Percentiles rank a stretch among this genome's conserved stretches.
These are phyloP conservation scores for Hormaphis cornu DNA, from an alignment of 1,140 invertebrate genomes.

Conservation along the genomic window DNA sequence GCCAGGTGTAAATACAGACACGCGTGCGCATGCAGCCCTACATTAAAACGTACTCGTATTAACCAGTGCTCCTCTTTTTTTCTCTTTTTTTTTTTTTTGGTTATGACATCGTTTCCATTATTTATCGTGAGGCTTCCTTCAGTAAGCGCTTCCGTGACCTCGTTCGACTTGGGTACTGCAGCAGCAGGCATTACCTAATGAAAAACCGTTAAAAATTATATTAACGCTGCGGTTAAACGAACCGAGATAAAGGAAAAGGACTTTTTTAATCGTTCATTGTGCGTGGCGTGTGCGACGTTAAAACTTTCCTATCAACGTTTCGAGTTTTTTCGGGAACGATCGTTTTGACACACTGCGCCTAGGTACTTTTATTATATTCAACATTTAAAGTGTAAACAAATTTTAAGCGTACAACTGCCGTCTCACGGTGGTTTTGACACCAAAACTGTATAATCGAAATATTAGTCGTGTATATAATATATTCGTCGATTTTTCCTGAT, in stretches of 20 bases:
- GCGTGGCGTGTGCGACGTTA: neutral
- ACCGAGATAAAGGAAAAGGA: neutral
- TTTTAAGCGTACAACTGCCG: too few relatives aligned
- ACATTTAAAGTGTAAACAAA: too few relatives aligned
- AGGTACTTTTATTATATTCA: too few relatives aligned
- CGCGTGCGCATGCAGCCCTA: neutral
- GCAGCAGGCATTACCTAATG: neutral
- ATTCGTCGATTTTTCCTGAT: too few relatives aligned
- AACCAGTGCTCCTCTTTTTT: neutral
- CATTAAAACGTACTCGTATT: too few relatives aligned
- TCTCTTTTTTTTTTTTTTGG: neutral
- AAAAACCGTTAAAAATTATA: neutral
- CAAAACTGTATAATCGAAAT: too few relatives aligned
- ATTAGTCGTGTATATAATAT: too few relatives aligned
- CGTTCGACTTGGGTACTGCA: neutral
- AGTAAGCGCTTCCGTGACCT: neutral
- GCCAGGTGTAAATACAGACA: slow-evolving; percentile 18
- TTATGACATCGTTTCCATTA: slow-evolving; percentile 7
- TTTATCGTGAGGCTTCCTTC: neutral
- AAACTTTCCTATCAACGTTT: neutral
- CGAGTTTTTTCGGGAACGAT: neutral
- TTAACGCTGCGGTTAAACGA: neutral
- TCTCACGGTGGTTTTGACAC: too few relatives aligned
- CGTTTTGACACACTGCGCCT: too few relatives aligned
- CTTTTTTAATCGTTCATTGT: neutral